Evolutionary conservation across 2,113 vertebrate species (phyloP).

Genomic region (Rhineura floridana): DNA sequence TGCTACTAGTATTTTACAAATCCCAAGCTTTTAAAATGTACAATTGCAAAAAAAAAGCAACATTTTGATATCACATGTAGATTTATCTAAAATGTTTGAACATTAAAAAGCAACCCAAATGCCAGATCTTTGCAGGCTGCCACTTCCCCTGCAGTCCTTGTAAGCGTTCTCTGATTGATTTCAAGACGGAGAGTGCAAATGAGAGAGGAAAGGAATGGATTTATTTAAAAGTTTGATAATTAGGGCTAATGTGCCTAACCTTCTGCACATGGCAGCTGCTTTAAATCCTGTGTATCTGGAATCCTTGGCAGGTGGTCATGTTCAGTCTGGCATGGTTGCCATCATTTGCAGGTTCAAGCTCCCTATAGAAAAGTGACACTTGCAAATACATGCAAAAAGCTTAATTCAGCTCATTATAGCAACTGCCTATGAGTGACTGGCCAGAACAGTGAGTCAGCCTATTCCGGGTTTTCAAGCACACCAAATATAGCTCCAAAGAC

Average conservation of each 20-base stretch:
- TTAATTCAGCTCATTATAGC: not conserved
- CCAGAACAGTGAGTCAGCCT: not conserved
- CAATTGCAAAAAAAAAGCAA: not conserved
- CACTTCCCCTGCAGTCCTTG: not conserved
- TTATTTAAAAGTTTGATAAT: no score
- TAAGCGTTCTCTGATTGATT: constrained; percentile 3
- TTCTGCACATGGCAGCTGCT: no score
- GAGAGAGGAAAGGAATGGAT: not conserved
- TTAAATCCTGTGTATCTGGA: not conserved
- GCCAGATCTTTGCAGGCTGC: not conserved
- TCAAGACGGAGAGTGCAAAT: constrained; percentile 6
- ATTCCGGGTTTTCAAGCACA: not conserved
- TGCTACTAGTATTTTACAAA: constrained; percentile 4
- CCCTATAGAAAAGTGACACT: not conserved
- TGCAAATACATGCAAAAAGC: not conserved
- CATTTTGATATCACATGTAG: not conserved
- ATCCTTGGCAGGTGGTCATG: not conserved
- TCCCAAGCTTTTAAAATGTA: not conserved
- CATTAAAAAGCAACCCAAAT: constrained; percentile 7
- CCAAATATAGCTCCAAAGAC: no score
- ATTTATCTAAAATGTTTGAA: constrained; percentile 2
- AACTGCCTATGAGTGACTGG: not conserved
- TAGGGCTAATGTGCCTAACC: no score
- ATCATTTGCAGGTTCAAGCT: not conserved
- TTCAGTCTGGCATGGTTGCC: not conserved